phyloP scores from a whole-genome alignment of 2,797 vertebrate genomes.

The Masticophis lateralis region DNA sequence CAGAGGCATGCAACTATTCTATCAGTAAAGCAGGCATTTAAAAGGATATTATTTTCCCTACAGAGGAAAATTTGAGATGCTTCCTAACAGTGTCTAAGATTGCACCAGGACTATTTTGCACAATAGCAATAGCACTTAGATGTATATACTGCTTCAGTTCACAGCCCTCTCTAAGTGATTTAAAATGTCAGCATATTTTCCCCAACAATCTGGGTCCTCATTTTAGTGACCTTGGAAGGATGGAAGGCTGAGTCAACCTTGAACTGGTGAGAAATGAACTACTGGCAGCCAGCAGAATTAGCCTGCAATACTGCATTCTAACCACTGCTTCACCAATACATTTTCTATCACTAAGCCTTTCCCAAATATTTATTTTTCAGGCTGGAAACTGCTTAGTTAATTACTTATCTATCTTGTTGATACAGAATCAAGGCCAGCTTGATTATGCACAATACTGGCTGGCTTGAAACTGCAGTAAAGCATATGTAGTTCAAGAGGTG shows the following conservation, averaged over 20 bases:
- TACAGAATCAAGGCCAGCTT: neutral
- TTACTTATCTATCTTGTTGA: conserved; percentile 19
- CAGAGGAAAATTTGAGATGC: neutral
- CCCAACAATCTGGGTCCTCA: neutral
- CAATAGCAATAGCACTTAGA: neutral
- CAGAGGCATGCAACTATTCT: neutral
- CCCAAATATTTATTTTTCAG: neutral
- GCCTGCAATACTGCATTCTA: neutral
- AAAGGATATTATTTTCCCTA: neutral
- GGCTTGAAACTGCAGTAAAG: neutral
- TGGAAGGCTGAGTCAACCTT: neutral
- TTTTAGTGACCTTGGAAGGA: neutral
- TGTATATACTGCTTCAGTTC: neutral
- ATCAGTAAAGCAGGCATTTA: neutral
- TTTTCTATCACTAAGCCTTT: neutral
- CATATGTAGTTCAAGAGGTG: neutral
- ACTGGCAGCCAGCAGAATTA: neutral
- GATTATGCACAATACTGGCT: neutral
- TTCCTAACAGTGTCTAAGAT: neutral
- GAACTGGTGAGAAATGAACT: neutral
- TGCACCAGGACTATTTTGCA: neutral
- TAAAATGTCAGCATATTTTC: neutral
- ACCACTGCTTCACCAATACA: neutral
- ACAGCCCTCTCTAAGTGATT: neutral
- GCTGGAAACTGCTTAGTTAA: conserved; percentile 14